Base-by-base conservation (phyloP, 2,797 vertebrate species). In the Choloepus didactylus region DNA sequence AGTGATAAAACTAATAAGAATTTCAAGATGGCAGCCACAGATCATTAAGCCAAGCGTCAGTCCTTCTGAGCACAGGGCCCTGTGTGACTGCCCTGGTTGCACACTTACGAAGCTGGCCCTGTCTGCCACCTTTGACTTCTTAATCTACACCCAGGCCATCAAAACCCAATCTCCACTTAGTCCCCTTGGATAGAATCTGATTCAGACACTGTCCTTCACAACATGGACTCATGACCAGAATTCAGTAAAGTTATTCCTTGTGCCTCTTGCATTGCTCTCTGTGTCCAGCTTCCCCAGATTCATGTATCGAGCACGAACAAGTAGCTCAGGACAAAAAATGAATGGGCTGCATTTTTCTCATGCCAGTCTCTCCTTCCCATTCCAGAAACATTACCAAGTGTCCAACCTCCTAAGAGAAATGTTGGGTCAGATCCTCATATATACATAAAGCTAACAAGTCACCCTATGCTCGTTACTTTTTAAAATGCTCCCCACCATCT, bases 1-100 rank as follows among this genome's bases (percentile, higher is more conserved):
- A 96, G 87, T 10, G 41, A 67, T 41, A 41, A 76, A 81, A 38
- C 46, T 73, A 54, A 66, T 89, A 21, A 84, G 93, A 84, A 75
- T 60, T 46, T 90, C 29, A 93, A 44, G 46, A 73, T 87, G 64
- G 49, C 0, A 1, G 21, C 76, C 18, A 11, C 38, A 67, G 76
- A 77, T 11, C 67, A 35, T 60, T 92, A 18, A 76, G n/a, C 18
- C 27, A 64, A 54, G 44, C n/a, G 44, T 29, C 14, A 18, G 7
- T 31, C 29, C 83, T 67, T 82, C 86, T 29, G 35, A 84, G 72
- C 54, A 27, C 72, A 46, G 41, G 25, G 5, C 41, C 31, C 72
- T 46, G 41, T 46, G 25, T 73, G 54, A 11, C 27, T 14, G n/a
- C 23, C 19, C 35, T 88, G 29, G 27, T 6, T 85, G 35, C 9